Percentiles rank a stretch among this genome's conserved stretches.
Evolutionary conservation across 1,140 invertebrate species (phyloP).

Genomic region (Saccostrea echinata): DNA sequence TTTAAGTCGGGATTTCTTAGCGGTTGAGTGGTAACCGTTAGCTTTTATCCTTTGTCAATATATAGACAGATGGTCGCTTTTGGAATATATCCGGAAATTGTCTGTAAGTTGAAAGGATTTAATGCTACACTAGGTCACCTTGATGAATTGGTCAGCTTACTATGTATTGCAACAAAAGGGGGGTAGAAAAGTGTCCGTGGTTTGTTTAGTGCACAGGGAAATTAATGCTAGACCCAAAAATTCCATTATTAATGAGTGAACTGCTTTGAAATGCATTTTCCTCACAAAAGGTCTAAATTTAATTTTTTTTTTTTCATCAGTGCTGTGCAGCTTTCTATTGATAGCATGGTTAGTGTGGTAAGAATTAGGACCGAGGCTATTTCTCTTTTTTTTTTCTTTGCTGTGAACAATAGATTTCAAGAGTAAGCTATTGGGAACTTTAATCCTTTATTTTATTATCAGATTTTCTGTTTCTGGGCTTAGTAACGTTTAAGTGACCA

Average conservation of each 20-base stretch:
- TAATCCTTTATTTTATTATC: constrained; percentile 36
- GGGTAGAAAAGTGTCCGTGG: background rate
- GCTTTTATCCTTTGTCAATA: constrained; percentile 37
- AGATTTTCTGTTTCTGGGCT: constrained; percentile 8
- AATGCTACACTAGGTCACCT: constrained; percentile 33
- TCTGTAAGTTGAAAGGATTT: constrained; percentile 37
- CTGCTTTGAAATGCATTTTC: constrained; percentile 26
- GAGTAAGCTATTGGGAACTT: background rate
- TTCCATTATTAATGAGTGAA: background rate
- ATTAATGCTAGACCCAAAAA: background rate
- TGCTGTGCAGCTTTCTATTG: background rate
- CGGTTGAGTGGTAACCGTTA: constrained; percentile 37
- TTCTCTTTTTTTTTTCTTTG: background rate
- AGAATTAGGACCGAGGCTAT: background rate
- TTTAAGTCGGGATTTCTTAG: constrained; percentile 21
- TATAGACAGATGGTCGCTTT: constrained; percentile 36
- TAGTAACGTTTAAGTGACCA: constrained; percentile 26
- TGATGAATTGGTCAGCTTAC: constrained; percentile 1
- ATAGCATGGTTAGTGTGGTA: background rate
- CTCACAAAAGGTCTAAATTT: background rate
- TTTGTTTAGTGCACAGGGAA: background rate
- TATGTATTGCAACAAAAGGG: constrained; percentile 22
- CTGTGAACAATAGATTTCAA: background rate
- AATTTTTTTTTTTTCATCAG: background rate
- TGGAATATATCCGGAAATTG: constrained; percentile 37